These are phyloP conservation scores for Lacerta viridis DNA, from an alignment of 2,797 vertebrate genomes.

Conservation along the genomic window DNA sequence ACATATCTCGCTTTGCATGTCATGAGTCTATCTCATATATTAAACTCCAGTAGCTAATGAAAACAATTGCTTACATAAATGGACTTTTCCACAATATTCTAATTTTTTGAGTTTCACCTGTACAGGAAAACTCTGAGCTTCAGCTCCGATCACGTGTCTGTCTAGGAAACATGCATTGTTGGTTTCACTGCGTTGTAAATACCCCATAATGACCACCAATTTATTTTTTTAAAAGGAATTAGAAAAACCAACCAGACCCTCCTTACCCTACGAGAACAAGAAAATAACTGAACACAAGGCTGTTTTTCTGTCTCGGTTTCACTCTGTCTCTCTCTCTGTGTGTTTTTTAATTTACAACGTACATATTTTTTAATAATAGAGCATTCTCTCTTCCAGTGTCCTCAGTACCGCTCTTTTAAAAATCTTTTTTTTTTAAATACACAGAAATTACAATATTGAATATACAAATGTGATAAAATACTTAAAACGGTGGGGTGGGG, in stretches of 20 bases:
- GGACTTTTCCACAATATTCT: too few species aligned
- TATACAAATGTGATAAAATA: conserved; percentile 60
- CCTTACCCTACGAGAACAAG: neutral
- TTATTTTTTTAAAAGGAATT: neutral
- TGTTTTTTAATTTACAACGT: conserved; percentile 46
- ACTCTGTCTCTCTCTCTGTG: neutral
- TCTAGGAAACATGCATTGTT: too few species aligned
- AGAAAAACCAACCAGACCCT: neutral
- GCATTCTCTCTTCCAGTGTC: conserved; percentile 30
- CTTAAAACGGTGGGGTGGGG: conserved; percentile 18
- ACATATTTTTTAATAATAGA: conserved; percentile 48
- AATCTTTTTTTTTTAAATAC: conserved; percentile 43
- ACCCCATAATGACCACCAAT: too few species aligned
- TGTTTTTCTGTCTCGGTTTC: neutral
- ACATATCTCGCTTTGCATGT: too few species aligned
- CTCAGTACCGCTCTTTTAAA: conserved; percentile 6
- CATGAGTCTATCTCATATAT: too few species aligned
- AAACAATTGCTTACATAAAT: too few species aligned
- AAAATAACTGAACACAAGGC: neutral
- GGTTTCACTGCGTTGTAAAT: too few species aligned
- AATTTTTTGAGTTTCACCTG: too few species aligned
- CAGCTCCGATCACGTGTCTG: too few species aligned
- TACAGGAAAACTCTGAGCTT: too few species aligned
- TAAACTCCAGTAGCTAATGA: too few species aligned
- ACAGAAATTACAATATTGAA: conserved; percentile 54